Base-by-base conservation (phyloP, 2,888 invertebrate species). In the Cremastinae sp. region DNA sequence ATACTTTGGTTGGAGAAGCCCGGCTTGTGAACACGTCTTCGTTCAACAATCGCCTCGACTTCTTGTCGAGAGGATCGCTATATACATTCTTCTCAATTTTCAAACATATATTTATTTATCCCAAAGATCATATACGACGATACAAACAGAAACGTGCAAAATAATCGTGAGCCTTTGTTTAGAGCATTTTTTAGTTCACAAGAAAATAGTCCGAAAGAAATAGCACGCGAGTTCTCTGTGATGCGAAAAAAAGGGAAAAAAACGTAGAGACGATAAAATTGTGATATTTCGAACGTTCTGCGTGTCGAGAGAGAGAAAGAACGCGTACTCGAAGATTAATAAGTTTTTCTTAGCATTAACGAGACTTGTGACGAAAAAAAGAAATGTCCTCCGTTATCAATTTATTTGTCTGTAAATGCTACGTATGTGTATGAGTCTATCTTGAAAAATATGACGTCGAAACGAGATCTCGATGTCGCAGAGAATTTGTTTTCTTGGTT, bases 171-270 rank as follows among this genome's bases (percentile, higher is more conserved):
- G 28, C 28, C 43, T 35, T 7, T 14, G 28, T 43, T 2, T n/a
- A n/a, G 12, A 22, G 3, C 14, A 47, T 45, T 45, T 28, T 47
- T 61, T 43, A 18, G 9, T 12, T n/a, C 41, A 41, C 41, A 8
- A 9, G 9, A 9, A 45, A 18, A 39, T 37, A 58, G 39, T 12
- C 39, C 35, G 39, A 41, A 37, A 37, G 41, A 55, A 49, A 68
- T 35, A 71, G 41, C 70, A 35, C 53, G 77, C 53, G 59, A 69
- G 55, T 68, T 78, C 78, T 75, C 76, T 79, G 78, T 78, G 78
- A 76, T 79, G 39, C 14, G 16, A 55, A 51, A 62, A 22, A 51
- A 53, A 58, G 53, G 20, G 51, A 39, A 64, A 61, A 14, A 12
- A 39, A 58, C 43, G 18, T 39, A 66, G 58, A 62, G 43, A 72